Conservation (phyloP, 2,888 invertebrate genomes). For the Biston stratarius region DNA sequence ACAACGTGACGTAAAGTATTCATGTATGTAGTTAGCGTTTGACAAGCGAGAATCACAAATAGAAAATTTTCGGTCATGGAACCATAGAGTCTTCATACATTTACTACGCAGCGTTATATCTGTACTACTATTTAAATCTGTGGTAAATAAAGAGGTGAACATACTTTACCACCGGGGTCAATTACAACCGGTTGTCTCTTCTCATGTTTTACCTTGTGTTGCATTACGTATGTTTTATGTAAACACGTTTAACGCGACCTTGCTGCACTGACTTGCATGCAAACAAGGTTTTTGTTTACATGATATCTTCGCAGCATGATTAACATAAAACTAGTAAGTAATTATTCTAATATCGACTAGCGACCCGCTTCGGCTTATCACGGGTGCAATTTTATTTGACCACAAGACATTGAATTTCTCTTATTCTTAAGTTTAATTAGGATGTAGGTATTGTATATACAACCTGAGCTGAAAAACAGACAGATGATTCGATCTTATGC, state of each 20-base stretch:
- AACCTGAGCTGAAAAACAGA: too few species aligned
- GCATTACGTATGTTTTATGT: constrained; percentile 11
- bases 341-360: background rate
- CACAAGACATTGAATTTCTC: constrained; percentile 4
- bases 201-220: constrained; percentile 34
- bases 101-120: too few species aligned
- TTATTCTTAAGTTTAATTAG: too few species aligned
- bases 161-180: constrained; percentile 20
- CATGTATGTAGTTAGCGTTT: too few species aligned
- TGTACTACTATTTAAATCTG: too few species aligned
- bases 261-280: constrained; percentile 30
- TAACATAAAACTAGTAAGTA: background rate
- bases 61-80: too few species aligned
- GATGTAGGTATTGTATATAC: too few species aligned
- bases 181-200: constrained; percentile 55
- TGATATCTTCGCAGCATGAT: constrained; percentile 19
- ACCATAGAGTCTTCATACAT: too few species aligned
- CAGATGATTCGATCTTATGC: too few species aligned
- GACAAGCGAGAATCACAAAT: too few species aligned
- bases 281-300: constrained; percentile 24
- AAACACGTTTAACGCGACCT: constrained; percentile 24
- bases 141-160: background rate
- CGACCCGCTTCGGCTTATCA: too few species aligned
- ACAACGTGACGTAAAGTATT: too few species aligned
- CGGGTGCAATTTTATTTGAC: background rate